A percentile compares a stretch with the other conserved stretches of the same genome.
Conservation (phyloP, 2,888 invertebrate species). For the Pseudococcus viburni region DNA sequence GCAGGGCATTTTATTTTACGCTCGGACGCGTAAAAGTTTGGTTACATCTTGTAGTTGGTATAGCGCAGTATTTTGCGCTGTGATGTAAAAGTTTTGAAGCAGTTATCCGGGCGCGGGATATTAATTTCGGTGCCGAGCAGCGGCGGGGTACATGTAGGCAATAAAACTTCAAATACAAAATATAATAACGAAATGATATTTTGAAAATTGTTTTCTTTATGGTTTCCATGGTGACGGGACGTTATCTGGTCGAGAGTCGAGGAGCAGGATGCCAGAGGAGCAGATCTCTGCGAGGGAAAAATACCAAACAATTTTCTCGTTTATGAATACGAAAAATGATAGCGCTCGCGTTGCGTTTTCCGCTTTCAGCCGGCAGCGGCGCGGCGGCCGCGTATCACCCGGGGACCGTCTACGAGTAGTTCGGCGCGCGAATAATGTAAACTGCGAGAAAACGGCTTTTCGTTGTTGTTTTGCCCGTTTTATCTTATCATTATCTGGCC, state of each 20-base stretch:
- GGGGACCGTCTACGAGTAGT: slow-evolving; percentile 25
- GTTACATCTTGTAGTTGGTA: slow-evolving; percentile 9
- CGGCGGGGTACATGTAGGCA: slow-evolving; percentile 43
- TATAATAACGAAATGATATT: slow-evolving; percentile 65
- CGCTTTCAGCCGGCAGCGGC: not conserved
- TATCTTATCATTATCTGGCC: slow-evolving; percentile 61
- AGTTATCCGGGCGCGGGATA: slow-evolving; percentile 51
- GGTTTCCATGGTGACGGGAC: slow-evolving; percentile 59
- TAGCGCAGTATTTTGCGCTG: not conserved
- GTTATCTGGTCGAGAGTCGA: slow-evolving; percentile 53
- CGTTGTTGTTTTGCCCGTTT: slow-evolving; percentile 18
- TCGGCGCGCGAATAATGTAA: slow-evolving; percentile 56
- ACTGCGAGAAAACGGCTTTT: slow-evolving; percentile 63
- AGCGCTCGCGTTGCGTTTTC: slow-evolving; percentile 22
- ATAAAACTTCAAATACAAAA: slow-evolving; percentile 63
- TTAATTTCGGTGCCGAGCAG: slow-evolving; percentile 7
- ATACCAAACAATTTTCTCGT: slow-evolving; percentile 62
- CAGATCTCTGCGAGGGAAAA: slow-evolving; percentile 52
- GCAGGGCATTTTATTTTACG: not conserved
- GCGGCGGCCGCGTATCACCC: not conserved
- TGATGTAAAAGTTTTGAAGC: slow-evolving; percentile 53
- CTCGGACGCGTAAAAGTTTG: not conserved
- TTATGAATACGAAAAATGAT: slow-evolving; percentile 63
- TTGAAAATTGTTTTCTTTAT: slow-evolving; percentile 61
- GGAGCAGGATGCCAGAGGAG: slow-evolving; percentile 13